phyloP scores from a whole-genome alignment of 2,888 invertebrate genomes.

The Pseudanteris insignis region DNA sequence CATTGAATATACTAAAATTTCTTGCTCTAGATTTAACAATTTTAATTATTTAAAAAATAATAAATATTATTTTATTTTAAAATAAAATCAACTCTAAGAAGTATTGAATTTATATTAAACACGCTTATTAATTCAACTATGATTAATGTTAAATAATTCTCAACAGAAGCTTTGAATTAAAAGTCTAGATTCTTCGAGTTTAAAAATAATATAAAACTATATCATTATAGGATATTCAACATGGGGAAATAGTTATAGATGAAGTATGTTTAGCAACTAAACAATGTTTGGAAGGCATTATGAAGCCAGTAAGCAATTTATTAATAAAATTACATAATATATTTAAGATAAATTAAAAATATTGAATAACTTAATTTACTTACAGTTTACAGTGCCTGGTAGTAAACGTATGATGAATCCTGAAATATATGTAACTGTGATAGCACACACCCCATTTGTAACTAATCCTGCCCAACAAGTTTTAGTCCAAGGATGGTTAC shows the following conservation, averaged over 20 bases:
- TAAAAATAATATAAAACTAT: neutral
- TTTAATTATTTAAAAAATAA: too few species aligned
- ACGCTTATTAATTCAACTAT: too few species aligned
- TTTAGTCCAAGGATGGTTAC: conserved; percentile 75
- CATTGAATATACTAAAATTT: too few species aligned
- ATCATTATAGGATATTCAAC: conserved; percentile 70
- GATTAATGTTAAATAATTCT: too few species aligned
- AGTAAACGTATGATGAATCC: conserved; percentile 72
- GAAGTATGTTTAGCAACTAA: conserved; percentile 71
- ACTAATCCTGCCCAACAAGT: conserved; percentile 78
- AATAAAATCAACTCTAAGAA: too few species aligned
- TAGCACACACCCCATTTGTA: conserved; percentile 80
- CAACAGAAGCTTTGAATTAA: too few species aligned
- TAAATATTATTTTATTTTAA: too few species aligned
- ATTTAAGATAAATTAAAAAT: too few species aligned
- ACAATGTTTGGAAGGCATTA: conserved; percentile 69
- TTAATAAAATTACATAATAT: too few species aligned
- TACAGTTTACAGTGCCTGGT: conserved; percentile 77
- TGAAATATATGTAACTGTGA: conserved; percentile 77
- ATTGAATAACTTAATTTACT: too few species aligned
- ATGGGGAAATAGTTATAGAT: conserved; percentile 72
- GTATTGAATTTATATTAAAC: too few species aligned
- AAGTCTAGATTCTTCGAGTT: neutral
- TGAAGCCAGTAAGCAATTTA: conserved; percentile 68
- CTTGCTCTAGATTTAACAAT: too few species aligned